A percentile compares a stretch with the other conserved stretches of the same genome.
These are phyloP conservation scores for Drosophila niveifrons DNA, from an alignment of 2,888 invertebrate genomes.

Conservation along the genomic window DNA sequence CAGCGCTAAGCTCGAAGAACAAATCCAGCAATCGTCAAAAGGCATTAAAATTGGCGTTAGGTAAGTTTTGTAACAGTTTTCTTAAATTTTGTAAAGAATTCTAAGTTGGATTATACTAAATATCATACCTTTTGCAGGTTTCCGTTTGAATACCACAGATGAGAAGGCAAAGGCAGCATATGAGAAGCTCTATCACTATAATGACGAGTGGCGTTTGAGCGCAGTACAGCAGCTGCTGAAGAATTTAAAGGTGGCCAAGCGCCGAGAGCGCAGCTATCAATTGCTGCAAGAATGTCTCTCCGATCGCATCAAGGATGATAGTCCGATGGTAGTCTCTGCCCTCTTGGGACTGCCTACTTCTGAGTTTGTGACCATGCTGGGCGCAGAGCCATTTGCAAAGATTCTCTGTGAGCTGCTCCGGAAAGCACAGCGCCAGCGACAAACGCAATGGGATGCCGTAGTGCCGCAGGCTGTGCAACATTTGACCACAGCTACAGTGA, in stretches of 20 bases:
- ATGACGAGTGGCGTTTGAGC: constrained; percentile 88
- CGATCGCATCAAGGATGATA: constrained; percentile 90
- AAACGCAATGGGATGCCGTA: constrained; percentile 85
- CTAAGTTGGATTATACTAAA: neutral
- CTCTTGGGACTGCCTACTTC: constrained; percentile 86
- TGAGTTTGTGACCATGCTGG: constrained; percentile 85
- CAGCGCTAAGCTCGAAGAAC: constrained; percentile 85
- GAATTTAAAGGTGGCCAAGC: constrained; percentile 86
- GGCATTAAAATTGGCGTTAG: constrained; percentile 85
- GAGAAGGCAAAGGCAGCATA: constrained; percentile 87
- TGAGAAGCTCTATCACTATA: constrained; percentile 91
- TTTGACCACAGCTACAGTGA: constrained; percentile 85
- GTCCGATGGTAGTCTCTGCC: constrained; percentile 87
- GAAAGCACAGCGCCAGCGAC: constrained; percentile 83
- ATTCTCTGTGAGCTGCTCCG: constrained; percentile 86
- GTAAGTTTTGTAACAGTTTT: constrained; percentile 55
- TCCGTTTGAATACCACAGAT: constrained; percentile 87
- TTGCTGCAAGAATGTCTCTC: constrained; percentile 88
- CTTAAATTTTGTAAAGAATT: neutral
- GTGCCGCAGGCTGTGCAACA: constrained; percentile 85
- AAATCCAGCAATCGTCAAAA: constrained; percentile 74
- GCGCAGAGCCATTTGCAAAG: constrained; percentile 85
- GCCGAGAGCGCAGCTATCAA: constrained; percentile 83
- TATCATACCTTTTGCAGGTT: constrained; percentile 77
- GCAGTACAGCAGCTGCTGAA: constrained; percentile 89